phyloP scores from a whole-genome alignment of 2,888 invertebrate species.

The Dioctria rufipes region DNA sequence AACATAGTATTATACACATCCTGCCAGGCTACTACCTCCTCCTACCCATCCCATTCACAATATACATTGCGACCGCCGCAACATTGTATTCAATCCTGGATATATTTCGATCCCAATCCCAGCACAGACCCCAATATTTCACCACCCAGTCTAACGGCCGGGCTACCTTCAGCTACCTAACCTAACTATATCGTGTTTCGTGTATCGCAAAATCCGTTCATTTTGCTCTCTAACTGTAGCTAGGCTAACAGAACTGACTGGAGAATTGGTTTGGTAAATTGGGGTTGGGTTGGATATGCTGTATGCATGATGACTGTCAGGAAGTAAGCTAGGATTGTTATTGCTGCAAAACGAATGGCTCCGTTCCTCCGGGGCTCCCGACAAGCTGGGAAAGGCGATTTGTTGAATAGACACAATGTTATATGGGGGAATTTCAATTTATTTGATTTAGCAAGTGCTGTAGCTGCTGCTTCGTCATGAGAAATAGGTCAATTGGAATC shows the following conservation, averaged over 20 bases:
- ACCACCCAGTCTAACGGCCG: not conserved
- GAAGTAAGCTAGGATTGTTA: conserved; percentile 19
- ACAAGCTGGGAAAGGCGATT: conserved; percentile 50
- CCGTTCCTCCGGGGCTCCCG: not conserved
- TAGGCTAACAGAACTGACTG: not conserved
- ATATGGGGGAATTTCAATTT: conserved; percentile 59
- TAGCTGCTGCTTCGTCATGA: conserved; percentile 35
- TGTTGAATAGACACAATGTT: conserved; percentile 59
- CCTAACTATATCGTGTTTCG: conserved; percentile 23
- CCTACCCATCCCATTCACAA: not conserved
- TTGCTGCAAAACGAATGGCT: conserved; percentile 14
- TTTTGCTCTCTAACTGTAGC: not conserved
- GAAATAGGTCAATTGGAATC: conserved; percentile 60
- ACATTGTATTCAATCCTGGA: too few relatives aligned
- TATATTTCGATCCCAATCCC: not conserved
- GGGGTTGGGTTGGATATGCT: not conserved
- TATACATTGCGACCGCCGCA: not conserved
- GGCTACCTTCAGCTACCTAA: not conserved
- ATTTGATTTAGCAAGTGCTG: conserved; percentile 59
- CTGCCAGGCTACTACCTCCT: not conserved
- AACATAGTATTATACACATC: conserved; percentile 16
- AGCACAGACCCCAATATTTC: not conserved
- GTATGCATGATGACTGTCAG: conserved; percentile 13
- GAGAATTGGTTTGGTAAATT: not conserved
- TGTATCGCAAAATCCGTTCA: conserved; percentile 22